phyloP scores from a whole-genome alignment of 2,888 invertebrate species.

The Azorinus chamasolen region DNA sequence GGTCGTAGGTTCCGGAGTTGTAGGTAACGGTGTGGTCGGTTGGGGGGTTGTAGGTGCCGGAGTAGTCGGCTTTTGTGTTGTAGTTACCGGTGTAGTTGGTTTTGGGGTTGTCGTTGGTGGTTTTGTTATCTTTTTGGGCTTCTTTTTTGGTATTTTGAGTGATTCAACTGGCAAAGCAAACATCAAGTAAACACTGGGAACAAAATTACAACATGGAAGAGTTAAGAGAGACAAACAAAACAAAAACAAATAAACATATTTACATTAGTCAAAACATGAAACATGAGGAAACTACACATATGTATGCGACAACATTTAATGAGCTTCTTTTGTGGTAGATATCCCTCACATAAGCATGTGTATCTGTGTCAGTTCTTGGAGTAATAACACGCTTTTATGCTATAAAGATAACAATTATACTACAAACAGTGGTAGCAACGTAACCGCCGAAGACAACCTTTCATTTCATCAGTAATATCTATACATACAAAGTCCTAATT shows the following conservation, averaged over 20 bases:
- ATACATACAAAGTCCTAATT: too few relatives aligned
- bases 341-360: not conserved
- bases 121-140: constrained; percentile 1
- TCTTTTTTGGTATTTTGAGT: constrained; percentile 18
- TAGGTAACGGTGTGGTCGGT: not conserved
- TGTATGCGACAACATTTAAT: too few relatives aligned
- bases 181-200: not conserved
- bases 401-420: too few relatives aligned
- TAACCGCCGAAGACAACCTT: too few relatives aligned
- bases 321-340: not conserved
- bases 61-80: not conserved
- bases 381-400: too few relatives aligned
- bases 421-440: too few relatives aligned
- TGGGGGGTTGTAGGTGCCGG: constrained; percentile 1
- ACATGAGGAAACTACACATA: too few relatives aligned
- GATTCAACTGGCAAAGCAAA: constrained; percentile 43
- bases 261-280: too few relatives aligned
- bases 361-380: not conserved
- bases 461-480: too few relatives aligned
- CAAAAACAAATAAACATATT: not conserved
- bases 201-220: not conserved
- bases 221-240: not conserved
- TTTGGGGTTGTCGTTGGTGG: not conserved
- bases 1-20: constrained; percentile 1
- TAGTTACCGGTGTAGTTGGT: not conserved